phyloP scores from a whole-genome alignment of 2,797 vertebrate species.

The Hyperoplus immaculatus region DNA sequence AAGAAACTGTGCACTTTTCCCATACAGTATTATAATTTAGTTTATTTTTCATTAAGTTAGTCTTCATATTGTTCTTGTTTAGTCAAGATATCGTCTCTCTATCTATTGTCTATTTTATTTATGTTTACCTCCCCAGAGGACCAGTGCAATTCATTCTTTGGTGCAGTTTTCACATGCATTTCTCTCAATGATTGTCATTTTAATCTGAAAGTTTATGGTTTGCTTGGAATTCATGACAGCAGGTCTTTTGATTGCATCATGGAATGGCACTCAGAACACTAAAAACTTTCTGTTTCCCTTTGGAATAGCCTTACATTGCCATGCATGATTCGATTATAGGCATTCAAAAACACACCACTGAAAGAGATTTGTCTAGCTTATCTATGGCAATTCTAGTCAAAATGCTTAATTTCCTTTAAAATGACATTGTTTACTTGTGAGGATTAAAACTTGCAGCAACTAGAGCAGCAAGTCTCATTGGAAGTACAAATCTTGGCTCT shows the following conservation, averaged over 20 bases:
- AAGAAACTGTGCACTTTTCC: slow-evolving; percentile 91
- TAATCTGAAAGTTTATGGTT: slow-evolving; percentile 50
- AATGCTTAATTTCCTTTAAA: neutral
- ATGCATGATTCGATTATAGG: slow-evolving; percentile 8
- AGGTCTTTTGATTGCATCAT: slow-evolving; percentile 28
- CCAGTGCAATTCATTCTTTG: slow-evolving; percentile 89
- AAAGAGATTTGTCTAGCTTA: slow-evolving; percentile 35
- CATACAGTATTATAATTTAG: slow-evolving; percentile 84
- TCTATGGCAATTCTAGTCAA: slow-evolving; percentile 7
- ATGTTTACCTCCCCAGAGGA: slow-evolving; percentile 87
- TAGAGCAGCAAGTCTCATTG: slow-evolving; percentile 17
- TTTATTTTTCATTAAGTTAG: slow-evolving; percentile 61
- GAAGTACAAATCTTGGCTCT: slow-evolving; percentile 24
- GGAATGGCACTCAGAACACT: slow-evolving; percentile 12
- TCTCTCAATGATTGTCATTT: slow-evolving; percentile 69
- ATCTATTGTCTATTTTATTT: slow-evolving; percentile 82
- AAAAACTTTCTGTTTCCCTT: slow-evolving; percentile 29
- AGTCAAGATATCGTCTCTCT: slow-evolving; percentile 53
- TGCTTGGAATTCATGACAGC: slow-evolving; percentile 41
- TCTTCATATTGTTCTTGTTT: slow-evolving; percentile 67
- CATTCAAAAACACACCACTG: slow-evolving; percentile 17
- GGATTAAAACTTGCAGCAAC: neutral
- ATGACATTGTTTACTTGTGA: slow-evolving; percentile 8
- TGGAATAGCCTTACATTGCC: slow-evolving; percentile 61
- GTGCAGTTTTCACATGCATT: slow-evolving; percentile 76